phyloP scores from a whole-genome alignment of 1,140 invertebrate species.

The Nylanderia fulva region DNA sequence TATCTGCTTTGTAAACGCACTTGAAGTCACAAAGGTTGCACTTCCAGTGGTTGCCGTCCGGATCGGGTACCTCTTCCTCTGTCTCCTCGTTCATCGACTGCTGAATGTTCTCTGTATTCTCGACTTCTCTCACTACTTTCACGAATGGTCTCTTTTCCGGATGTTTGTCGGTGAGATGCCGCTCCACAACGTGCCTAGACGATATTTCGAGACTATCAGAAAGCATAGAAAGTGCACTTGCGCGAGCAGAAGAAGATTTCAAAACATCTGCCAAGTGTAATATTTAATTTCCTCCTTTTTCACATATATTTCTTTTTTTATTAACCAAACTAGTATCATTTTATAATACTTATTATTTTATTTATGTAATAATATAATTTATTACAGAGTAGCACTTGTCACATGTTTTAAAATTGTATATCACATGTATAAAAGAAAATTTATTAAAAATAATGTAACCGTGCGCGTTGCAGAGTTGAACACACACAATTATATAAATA shows the following conservation, averaged over 20 bases:
- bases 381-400: conserved; percentile 46
- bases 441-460: not conserved
- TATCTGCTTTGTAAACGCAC: conserved; percentile 87
- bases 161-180: conserved; percentile 89
- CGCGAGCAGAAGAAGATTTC: not conserved
- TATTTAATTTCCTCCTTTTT: not conserved
- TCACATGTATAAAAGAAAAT: conserved; percentile 2
- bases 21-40: conserved; percentile 89
- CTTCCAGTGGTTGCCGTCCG: conserved; percentile 88
- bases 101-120: conserved; percentile 79
- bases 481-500: conserved; percentile 14
- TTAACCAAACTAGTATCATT: not conserved
- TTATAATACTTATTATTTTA: not conserved
- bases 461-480: not conserved
- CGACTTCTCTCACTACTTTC: conserved; percentile 87
- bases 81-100: conserved; percentile 61
- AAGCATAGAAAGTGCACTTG: conserved; percentile 63
- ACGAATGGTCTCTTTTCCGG: conserved; percentile 85
- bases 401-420: conserved; percentile 61
- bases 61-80: conserved; percentile 75
- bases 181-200: conserved; percentile 87
- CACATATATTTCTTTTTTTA: not conserved
- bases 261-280: conserved; percentile 65
- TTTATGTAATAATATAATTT: not conserved
- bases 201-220: conserved; percentile 68